Conservation (phyloP, 2,797 vertebrate species). For the Avahi laniger region DNA sequence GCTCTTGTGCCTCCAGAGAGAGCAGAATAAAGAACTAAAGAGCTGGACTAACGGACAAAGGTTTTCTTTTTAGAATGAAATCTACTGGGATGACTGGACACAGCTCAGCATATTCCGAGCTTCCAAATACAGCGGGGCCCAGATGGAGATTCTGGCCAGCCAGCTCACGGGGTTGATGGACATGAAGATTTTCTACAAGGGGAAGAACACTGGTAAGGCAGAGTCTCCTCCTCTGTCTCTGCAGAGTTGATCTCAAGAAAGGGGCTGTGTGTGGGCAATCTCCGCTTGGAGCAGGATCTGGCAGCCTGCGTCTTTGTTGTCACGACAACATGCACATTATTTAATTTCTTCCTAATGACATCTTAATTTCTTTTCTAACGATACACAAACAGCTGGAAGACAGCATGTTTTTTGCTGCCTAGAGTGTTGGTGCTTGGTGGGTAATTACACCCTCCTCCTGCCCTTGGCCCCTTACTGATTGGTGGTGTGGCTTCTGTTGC, state of each 20-base stretch:
- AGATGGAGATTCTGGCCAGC: conserved; percentile 91
- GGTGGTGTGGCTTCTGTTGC: not conserved
- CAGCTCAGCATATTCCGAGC: conserved; percentile 98
- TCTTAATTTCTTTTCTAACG: conserved; percentile 76
- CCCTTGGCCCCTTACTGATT: conserved; percentile 13
- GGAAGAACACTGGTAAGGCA: conserved; percentile 90
- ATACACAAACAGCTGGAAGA: conserved; percentile 72
- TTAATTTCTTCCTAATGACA: conserved; percentile 76
- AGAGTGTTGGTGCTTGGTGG: conserved; percentile 14
- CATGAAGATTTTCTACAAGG: conserved; percentile 98
- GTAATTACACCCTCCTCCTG: conserved; percentile 52
- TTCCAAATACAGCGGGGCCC: conserved; percentile 90
- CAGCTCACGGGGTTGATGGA: conserved; percentile 97
- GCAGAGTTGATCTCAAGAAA: not conserved
- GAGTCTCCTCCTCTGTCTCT: accelerated
- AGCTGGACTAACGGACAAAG: not conserved
- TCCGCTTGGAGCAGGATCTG: not conserved
- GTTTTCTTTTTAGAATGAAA: conserved; percentile 90
- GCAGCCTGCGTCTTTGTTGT: conserved; percentile 51
- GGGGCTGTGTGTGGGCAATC: conserved; percentile 22
- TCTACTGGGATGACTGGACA: conserved; percentile 99
- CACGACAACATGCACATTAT: conserved; percentile 63
- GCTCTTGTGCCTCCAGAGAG: not conserved
- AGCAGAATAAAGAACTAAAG: not conserved
- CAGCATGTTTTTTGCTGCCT: conserved; percentile 56